Evolutionary conservation across 2,113 vertebrate genomes (phyloP).

Genomic region (Microtus pennsylvanicus): DNA sequence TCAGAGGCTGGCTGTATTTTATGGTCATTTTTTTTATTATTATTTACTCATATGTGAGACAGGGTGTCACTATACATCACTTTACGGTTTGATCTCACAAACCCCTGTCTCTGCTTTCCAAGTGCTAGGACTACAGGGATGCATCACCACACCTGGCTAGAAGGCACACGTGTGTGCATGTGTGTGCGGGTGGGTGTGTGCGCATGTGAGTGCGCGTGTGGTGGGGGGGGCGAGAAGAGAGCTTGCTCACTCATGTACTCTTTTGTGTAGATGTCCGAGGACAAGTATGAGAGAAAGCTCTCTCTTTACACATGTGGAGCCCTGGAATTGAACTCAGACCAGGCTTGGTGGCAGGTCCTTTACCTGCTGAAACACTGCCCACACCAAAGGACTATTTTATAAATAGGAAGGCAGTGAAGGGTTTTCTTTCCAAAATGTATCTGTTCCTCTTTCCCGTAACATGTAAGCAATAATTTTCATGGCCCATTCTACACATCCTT

Average conservation of each 20-base stretch:
- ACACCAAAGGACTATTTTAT: background rate
- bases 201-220: background rate
- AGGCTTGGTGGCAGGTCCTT: background rate
- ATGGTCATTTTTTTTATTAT: background rate
- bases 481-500: background rate
- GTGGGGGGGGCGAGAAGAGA: too few relatives aligned
- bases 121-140: background rate
- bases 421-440: conserved; percentile 40
- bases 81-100: background rate
- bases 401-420: background rate
- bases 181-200: too few relatives aligned
- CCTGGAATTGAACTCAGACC: background rate
- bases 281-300: too few relatives aligned
- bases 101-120: background rate
- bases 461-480: background rate
- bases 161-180: background rate
- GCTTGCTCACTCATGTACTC: too few relatives aligned
- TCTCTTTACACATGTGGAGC: background rate
- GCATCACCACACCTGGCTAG: background rate
- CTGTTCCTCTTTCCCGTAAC: background rate
- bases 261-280: background rate
- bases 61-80: background rate
- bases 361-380: background rate
- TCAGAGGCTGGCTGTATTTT: conserved; percentile 28
- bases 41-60: background rate